These are phyloP conservation scores for Prionailurus bengalensis DNA, from an alignment of 2,113 vertebrate species.

Conservation along the genomic window DNA sequence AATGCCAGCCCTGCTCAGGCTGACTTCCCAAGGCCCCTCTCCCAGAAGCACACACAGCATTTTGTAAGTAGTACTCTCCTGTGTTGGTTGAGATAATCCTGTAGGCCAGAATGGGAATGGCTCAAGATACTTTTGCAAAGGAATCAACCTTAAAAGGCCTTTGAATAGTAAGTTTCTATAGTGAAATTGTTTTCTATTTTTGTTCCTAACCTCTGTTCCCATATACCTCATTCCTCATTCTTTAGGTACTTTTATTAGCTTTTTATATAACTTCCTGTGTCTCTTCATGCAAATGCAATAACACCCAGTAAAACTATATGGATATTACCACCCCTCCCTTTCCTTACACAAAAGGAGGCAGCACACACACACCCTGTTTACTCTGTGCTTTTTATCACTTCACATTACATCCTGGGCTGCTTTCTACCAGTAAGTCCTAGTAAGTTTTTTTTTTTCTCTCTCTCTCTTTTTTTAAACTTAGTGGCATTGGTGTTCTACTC, in stretches of 20 bases:
- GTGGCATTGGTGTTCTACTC: not conserved
- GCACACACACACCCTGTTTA: not conserved
- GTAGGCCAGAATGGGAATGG: not conserved
- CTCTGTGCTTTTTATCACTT: not conserved
- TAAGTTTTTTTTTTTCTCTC: not conserved
- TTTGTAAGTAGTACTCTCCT: not conserved
- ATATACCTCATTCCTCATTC: not conserved
- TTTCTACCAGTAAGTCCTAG: not conserved
- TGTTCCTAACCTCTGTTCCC: not conserved
- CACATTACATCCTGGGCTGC: not conserved
- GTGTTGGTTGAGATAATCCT: not conserved
- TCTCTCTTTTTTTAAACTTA: not conserved
- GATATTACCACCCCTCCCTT: not conserved
- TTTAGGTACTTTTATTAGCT: not conserved
- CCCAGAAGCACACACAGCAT: not conserved
- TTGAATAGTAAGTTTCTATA: not conserved
- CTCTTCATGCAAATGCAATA: not conserved
- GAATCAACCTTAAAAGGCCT: not conserved
- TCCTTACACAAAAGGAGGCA: not conserved
- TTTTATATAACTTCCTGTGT: not conserved
- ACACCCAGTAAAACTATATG: not conserved
- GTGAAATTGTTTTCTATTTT: slow-evolving; percentile 3
- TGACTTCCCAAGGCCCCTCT: not conserved
- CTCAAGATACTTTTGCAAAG: slow-evolving; percentile 25
- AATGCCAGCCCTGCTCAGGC: not conserved